Evolutionary conservation across 2,113 vertebrate genomes (phyloP).

Genomic region (Leuciscus idus): DNA sequence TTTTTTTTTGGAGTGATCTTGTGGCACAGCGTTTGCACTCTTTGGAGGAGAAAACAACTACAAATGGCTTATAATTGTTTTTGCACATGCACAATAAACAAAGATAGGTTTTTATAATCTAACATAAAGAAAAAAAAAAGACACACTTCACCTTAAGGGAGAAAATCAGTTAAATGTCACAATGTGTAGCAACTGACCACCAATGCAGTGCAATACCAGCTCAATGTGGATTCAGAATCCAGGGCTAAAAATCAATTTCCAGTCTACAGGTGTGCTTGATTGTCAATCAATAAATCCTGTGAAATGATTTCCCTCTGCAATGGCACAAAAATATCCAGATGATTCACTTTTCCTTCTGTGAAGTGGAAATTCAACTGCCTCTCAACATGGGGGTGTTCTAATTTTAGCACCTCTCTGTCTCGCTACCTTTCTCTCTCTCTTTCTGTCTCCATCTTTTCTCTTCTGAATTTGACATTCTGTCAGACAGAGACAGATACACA

Average conservation of each 20-base stretch:
- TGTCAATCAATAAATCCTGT: slow-evolving; percentile 18
- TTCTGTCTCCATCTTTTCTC: not conserved
- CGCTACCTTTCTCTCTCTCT: not conserved
- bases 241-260: slow-evolving; percentile 4
- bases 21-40: not conserved
- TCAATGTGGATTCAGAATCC: not conserved
- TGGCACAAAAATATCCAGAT: slow-evolving; percentile 28
- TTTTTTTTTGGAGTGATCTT: not conserved
- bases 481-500: not conserved
- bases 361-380: slow-evolving; percentile 28
- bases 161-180: not conserved
- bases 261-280: not conserved
- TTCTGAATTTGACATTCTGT: not conserved
- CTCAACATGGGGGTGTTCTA: slow-evolving; percentile 34
- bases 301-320: slow-evolving; percentile 24
- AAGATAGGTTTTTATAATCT: no score
- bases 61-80: not conserved
- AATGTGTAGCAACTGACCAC: not conserved
- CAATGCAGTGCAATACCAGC: not conserved
- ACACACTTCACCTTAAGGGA: not conserved
- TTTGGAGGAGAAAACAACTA: not conserved
- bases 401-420: slow-evolving; percentile 40
- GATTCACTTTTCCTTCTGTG: slow-evolving; percentile 34
- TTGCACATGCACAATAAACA: no score
- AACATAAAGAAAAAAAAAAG: not conserved